Evolutionary conservation across 2,888 invertebrate species (phyloP), one percentile per base, ranked within the genome.

Genomic region (Mesorhabditis sp.): DNA sequence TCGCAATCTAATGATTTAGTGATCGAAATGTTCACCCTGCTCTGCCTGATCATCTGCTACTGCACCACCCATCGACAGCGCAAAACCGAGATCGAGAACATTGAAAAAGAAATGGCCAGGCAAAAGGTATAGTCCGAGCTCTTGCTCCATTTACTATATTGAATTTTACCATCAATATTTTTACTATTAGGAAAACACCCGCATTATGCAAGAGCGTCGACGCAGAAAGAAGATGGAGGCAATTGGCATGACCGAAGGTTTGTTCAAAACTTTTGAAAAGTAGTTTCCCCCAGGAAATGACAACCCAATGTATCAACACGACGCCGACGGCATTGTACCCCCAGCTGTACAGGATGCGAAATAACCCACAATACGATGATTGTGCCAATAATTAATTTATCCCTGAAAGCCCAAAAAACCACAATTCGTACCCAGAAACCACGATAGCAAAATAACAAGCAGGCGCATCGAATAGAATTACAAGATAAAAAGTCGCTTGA

Each of bases 11-110:
- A 50, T 50, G 2, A 50, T 50, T 50, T 50, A 50, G 58, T 74
- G 10, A 72, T 78, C 43, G 80, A 80, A 64, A 67, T 74, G 45
- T 45, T 73, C 15, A 76, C 77, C 0, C 69, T 80, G 0, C 41
- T 79, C 43, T 70, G 79, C 41, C 69, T 80, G 13, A 68, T 80
- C 10, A 66, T 70, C 44, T 71, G 72, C 66, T 76, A 76, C 45
- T 76, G 76, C 62, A 67, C 73, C 45, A 79, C 76, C 4, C 80
- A 77, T 67, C 76, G 75, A 66, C 66, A 68, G 13, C 62, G 77
- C 45, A 74, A 72, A 61, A 65, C 69, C 10, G 75, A 79, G 13
- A 67, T 77, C 28, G 68, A 75, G 43, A 65, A 76, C 42, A 43
- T 77, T n/a, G 74, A 79, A 41, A 70, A 70, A 43, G 75, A 73